phyloP scores from a whole-genome alignment of 1,140 invertebrate genomes.

The Lepidurus apus region DNA sequence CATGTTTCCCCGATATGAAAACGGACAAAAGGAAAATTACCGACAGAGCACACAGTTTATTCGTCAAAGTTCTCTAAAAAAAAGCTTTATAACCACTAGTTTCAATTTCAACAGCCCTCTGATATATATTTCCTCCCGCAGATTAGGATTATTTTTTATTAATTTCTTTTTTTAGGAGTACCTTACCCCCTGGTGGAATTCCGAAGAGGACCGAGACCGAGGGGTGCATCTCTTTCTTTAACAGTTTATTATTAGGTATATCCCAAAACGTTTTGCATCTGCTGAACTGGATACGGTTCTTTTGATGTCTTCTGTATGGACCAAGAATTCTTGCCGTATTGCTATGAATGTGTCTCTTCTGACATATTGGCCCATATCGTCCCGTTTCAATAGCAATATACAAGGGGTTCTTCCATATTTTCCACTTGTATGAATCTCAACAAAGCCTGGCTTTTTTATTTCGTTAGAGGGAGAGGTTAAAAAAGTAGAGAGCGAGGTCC shows the following conservation, averaged over 20 bases:
- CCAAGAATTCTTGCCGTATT: neutral
- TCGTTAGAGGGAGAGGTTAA: neutral
- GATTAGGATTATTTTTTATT: neutral
- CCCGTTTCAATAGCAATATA: neutral
- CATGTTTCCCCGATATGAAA: neutral
- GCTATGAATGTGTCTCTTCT: slow-evolving; percentile 16
- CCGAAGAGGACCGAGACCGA: neutral
- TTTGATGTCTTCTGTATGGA: neutral
- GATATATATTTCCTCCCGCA: neutral
- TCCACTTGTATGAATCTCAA: slow-evolving; percentile 4
- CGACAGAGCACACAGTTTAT: neutral
- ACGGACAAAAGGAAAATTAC: neutral
- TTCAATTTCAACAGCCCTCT: slow-evolving; percentile 11
- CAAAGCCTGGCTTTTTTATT: neutral
- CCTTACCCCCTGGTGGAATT: slow-evolving; percentile 14
- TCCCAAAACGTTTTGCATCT: neutral
- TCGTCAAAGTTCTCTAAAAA: neutral
- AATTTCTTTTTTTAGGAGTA: neutral
- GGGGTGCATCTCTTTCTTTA: neutral
- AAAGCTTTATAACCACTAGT: neutral
- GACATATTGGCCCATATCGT: neutral
- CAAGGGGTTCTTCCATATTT: slow-evolving; percentile 11
- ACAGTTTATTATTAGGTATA: neutral
- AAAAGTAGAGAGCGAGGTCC: neutral
- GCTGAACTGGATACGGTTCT: slow-evolving; percentile 3